Base-by-base conservation (phyloP, 2,113 vertebrate genomes). In the Calypte anna region DNA sequence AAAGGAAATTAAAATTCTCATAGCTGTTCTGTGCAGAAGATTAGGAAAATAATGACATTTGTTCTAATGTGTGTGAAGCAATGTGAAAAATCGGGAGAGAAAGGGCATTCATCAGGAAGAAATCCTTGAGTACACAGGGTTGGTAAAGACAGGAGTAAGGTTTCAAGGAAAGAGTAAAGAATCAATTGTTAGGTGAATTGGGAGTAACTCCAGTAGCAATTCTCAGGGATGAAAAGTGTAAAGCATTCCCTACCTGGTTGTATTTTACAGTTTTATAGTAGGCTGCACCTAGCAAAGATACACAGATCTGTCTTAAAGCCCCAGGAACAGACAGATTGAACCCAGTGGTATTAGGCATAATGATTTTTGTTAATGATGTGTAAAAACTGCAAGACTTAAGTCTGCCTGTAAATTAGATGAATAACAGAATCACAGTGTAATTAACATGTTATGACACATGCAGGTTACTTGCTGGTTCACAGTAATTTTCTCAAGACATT, bases 1-100 rank as follows among this genome's bases (percentile, higher is more conserved):
- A 91, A 79, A 74, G 50, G 59, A 93, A 90, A 93, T 94, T 62
- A 54, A 87, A 91, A 94, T 69, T 91, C 94, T 72, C 33, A 23
- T 63, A 88, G 72, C 22, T 54, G 31, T 46, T 82, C n/a, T 0
- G 0, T 90, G 67, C 66, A 85, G 80, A 88, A 81, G 78, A 96
- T 95, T 96, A 91, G 70, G 46, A 85, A 78, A 93, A 76, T 61
- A 86, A 82, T 13, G 28, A 68, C 82, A 95, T 89, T 92, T 86
- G 33, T 79, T 94, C 64, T 72, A 82, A 82, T 82, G 54, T 1
- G 1, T 76, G 27, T 75, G 61, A 92, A 94, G 57, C 64, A 75
- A 66, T 33, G 20, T 82, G 82, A 76, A 94, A 91, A 96, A 91
- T 74, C n/a, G 33, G 69, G 63, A 72, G 76, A 70, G 83, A 88